Evolutionary conservation across 2,888 invertebrate species (phyloP).

Genomic region (Xylota segnis): DNA sequence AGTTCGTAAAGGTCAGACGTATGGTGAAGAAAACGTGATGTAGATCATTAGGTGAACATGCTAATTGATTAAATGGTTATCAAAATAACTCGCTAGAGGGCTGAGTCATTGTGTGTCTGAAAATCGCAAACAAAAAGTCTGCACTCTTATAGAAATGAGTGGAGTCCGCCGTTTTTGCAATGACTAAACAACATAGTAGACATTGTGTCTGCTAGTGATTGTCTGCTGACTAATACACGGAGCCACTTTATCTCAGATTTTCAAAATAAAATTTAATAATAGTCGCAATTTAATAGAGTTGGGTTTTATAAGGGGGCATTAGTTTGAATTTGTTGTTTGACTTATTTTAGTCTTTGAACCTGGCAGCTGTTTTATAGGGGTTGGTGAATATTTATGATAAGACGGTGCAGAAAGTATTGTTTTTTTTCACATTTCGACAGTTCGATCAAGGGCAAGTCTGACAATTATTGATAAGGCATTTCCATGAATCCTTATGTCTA

Average conservation of each 20-base stretch:
- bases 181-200: background rate
- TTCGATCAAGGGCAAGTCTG: no score
- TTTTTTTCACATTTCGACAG: no score
- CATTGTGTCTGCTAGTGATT: background rate
- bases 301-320: background rate
- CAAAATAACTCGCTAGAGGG: background rate
- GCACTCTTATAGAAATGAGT: background rate
- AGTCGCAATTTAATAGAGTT: background rate
- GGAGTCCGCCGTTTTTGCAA: background rate
- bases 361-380: no score
- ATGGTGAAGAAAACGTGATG: constrained; percentile 1
- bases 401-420: no score
- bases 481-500: no score
- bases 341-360: no score
- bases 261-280: background rate
- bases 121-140: background rate
- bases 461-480: no score
- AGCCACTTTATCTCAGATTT: background rate
- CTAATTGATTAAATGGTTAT: background rate
- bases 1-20: constrained; percentile 11
- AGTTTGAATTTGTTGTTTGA: no score
- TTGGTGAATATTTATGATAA: no score
- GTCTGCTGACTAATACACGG: background rate
- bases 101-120: background rate
- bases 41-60: background rate